Evolutionary conservation across 2,888 invertebrate genomes (phyloP), one percentile per base, ranked within the genome.

Genomic region (Rhagium mordax): DNA sequence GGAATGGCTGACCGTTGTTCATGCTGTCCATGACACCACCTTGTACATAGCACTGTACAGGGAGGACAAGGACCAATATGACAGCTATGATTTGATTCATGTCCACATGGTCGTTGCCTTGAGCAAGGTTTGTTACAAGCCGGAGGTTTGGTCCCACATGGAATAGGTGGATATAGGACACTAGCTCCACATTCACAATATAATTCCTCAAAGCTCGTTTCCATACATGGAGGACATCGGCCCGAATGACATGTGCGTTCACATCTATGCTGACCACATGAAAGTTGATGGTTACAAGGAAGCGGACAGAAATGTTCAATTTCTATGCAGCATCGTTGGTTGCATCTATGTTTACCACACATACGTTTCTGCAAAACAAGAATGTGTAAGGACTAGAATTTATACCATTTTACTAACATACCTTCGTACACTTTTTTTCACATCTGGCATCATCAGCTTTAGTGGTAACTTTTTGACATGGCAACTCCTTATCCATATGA

Each of bases 341-440:
- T 94, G 89, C 99, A 99, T 82, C 96, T 96, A 88, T 98, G 97
- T 21, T 95, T 95, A 0, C 95, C 95, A 85, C 96, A 96, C 10
- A 92, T 92, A 71, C 95, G 90, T 86, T 95, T 94, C 91, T 93
- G 85, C 29, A 82, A 84, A 78, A 77, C 29, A 73, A 62, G 61
- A 57, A 57, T 69, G 47, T 15, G 20, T 6, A 49, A 18, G 18
- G 2, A n/a, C n/a, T 41, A 13, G 29, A 33, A 33, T 15, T 16
- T 55, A 7, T 59, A 49, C 55, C 20, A 51, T 57, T 41, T 49
- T 24, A 62, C 48, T 55, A 29, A 74, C 79, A 77, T 85, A 93
- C 94, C 90, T 97, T 97, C 67, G 93, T 94, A 86, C 99, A 99
- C 81, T 95, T 94, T 84, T 94, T 96, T 84, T 96, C 94, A 87